Evolutionary conservation across 2,797 vertebrate genomes (phyloP), one percentile per base, ranked within the genome.

Genomic region (Alfaro cultratus): DNA sequence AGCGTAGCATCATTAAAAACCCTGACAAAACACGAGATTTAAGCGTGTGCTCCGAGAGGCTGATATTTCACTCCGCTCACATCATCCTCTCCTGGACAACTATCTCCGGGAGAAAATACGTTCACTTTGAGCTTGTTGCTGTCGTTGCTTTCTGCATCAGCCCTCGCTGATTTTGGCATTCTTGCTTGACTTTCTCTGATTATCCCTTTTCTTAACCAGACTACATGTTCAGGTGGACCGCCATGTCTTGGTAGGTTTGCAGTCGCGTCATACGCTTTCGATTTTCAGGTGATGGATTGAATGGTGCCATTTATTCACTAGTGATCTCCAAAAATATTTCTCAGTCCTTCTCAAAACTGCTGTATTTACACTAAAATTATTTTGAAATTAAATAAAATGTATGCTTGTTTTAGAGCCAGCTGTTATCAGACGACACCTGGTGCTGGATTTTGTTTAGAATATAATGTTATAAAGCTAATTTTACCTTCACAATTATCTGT

Each of bases 1-100:
- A 90, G 80, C 86, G 75, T 29, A 34, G 74, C 88, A 74, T 93
- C 91, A 93, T 93, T 93, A 94, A 92, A 77, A 90, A 82, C 79
- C 21, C 80, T 34, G 88, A 88, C 90, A 89, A 91, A 91, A 90
- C 85, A 72, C 77, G 8, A 53, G 84, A 80, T 80, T 90, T 88
- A 47, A 85, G 83, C 13, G 43, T 34, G 3, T 60, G 83, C 75
- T 72, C 71, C 75, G 64, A 11, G 76, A 87, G 62, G 84, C 83
- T 82, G 82, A 87, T 86, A 74, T 78, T 75, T 21, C 74, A 72
- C 87, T 84, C 47, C 21, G 43, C 81, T 80, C 78, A 75, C 83
- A 85, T 73, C 73, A 74, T 76, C 81, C 41, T 85, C 76, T 82
- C n/a, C 77, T 34, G 53, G 46, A 6, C 55, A 83, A 81, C 76